A percentile compares a stretch with the other conserved stretches of the same genome.
These are phyloP conservation scores for Antedon mediterranea DNA, from an alignment of 53 echinoderm and acorn worm species.

Conservation along the genomic window DNA sequence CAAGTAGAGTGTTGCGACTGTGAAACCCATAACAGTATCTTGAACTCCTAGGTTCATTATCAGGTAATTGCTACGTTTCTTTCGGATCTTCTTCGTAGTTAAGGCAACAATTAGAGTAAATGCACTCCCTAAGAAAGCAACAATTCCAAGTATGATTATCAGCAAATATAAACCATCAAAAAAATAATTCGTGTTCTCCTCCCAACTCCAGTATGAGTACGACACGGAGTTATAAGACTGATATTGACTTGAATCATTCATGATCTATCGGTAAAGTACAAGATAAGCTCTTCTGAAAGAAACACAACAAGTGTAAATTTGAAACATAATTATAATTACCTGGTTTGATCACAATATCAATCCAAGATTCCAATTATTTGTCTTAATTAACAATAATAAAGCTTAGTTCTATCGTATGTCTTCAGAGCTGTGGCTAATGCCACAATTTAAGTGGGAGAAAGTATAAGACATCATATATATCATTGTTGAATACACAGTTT, in stretches of 20 bases:
- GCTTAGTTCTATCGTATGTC: too few relatives aligned
- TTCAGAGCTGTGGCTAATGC: too few relatives aligned
- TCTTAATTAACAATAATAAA: too few relatives aligned
- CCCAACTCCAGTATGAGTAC: not conserved
- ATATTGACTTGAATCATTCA: not conserved
- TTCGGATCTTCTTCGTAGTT: not conserved
- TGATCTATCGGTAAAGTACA: too few relatives aligned
- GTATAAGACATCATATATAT: too few relatives aligned
- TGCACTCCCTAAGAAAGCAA: not conserved
- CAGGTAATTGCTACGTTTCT: not conserved
- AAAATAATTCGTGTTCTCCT: not conserved
- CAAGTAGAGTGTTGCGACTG: not conserved
- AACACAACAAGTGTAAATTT: too few relatives aligned
- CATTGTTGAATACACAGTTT: too few relatives aligned
- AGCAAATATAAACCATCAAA: not conserved
- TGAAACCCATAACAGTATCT: not conserved
- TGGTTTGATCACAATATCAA: too few relatives aligned
- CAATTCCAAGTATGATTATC: not conserved
- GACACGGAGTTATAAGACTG: not conserved
- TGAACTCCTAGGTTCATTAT: not conserved
- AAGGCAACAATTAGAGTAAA: not conserved
- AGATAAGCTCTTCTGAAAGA: too few relatives aligned
- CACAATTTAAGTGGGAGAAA: too few relatives aligned
- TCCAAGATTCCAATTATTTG: too few relatives aligned
- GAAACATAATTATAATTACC: too few relatives aligned